Base-by-base conservation (phyloP, 2,113 vertebrate genomes). In the Xiphias gladius region DNA sequence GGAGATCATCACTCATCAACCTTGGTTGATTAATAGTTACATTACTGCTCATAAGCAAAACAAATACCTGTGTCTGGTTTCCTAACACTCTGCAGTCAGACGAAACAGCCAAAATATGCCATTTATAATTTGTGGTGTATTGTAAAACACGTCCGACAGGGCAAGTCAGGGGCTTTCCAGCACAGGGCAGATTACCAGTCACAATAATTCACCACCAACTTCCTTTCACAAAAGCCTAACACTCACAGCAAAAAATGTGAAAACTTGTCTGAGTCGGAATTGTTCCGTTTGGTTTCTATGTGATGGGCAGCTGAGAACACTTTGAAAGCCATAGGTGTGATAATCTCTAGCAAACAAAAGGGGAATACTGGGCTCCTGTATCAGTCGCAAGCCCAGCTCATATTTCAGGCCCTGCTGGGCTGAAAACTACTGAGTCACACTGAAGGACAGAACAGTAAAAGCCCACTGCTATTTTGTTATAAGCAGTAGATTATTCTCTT, bases 391-490 rank as follows among this genome's bases (percentile, higher is more conserved):
- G 83, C 82, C 83, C 10, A 63, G 90, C 91, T 93, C 89, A 61
- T 87, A 85, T 94, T 92, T 91, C 92, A 94, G 85, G 91, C 86
- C 88, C 75, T 68, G 79, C 65, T 90, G 65, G 46, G 64, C 76
- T 90, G 46, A 90, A 92, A 94, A 92, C 81, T 86, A 91, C 91
- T 91, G 90, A 92, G 93, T 94, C 93, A 94, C 92, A 89, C 68
- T 82, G 82, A 75, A 77, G 86, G 82, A 68, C 86, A 82, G 59
- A 39, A 76, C 73, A 71, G 75, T 24, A 77, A 83, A 81, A 76
- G 57, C 35, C 32, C 50, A 24, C 61, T 52, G 62, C 54, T 61
- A 30, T 20, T 72, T 55, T 17, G 46, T 66, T 13, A 52, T 64
- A 71, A 32, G 50, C 54, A 54, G 6, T 5, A 37, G 48, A 48